These are phyloP conservation scores for Philantomba maxwellii DNA, from an alignment of 2,113 vertebrate species.

Conservation along the genomic window DNA sequence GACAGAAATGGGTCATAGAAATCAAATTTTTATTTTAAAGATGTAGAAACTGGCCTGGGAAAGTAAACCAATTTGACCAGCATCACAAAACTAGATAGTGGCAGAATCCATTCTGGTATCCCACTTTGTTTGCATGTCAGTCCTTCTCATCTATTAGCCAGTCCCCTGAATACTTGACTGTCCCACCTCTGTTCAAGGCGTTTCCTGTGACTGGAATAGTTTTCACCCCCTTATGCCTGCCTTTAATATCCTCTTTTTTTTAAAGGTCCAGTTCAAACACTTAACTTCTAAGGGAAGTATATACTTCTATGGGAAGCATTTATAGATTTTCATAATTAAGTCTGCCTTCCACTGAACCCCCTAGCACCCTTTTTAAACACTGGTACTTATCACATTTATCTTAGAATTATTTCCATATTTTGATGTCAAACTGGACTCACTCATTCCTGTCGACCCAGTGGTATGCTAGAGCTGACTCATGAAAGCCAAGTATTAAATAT, in stretches of 20 bases:
- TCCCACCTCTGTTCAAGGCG: background rate
- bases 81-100: background rate
- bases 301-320: background rate
- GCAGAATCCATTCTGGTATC: background rate
- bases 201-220: background rate
- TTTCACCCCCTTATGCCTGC: background rate
- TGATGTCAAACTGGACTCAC: background rate
- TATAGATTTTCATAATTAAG: background rate
- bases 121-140: background rate
- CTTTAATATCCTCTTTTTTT: background rate
- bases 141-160: background rate
- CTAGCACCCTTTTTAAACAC: background rate
- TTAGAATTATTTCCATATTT: background rate
- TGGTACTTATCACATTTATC: background rate
- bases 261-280: background rate
- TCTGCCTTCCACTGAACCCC: background rate
- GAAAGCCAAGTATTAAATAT: background rate
- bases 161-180: background rate
- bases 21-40: background rate
- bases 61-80: background rate
- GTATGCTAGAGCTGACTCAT: background rate
- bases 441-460: background rate
- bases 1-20: background rate
- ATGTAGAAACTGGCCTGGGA: background rate
- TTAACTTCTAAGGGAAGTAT: background rate